Conservation (phyloP, 92 coral and sea anemone genomes). For the Epizoanthus illoricatus region DNA sequence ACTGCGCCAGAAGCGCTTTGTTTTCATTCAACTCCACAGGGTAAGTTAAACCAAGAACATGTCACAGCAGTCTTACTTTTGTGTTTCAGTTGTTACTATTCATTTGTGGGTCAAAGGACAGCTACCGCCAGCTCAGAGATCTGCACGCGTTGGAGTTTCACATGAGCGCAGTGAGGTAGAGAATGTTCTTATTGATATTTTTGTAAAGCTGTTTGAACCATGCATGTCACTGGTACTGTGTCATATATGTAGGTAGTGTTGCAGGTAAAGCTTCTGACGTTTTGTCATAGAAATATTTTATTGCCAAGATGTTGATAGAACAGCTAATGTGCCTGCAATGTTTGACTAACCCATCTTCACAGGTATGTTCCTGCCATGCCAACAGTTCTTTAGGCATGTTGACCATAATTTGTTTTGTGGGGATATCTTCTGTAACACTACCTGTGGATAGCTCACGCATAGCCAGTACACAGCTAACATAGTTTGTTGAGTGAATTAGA, state of each 20-base stretch:
- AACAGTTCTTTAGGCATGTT: too few species aligned
- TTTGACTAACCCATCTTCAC: neutral
- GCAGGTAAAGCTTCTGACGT: neutral
- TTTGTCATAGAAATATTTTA: neutral
- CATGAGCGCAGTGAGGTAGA: constrained; percentile 88
- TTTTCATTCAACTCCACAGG: too few species aligned
- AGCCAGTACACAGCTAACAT: too few species aligned
- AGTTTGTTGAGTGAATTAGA: too few species aligned
- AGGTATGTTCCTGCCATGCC: neutral
- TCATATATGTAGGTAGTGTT: neutral
- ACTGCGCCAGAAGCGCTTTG: too few species aligned
- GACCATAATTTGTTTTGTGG: too few species aligned
- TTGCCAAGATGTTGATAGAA: neutral
- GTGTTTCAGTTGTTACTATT: constrained; percentile 71
- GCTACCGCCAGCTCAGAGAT: constrained; percentile 87
- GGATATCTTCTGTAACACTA: too few species aligned
- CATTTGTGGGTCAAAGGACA: constrained; percentile 96
- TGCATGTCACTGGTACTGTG: neutral
- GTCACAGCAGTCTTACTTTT: neutral
- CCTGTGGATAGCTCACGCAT: too few species aligned
- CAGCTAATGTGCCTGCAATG: neutral
- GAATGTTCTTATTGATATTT: neutral
- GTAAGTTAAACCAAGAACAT: too few species aligned
- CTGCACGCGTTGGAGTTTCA: constrained; percentile 91
- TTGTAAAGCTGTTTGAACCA: too few species aligned